phyloP scores from a whole-genome alignment of 1,140 invertebrate genomes.

The Aplysia californica region DNA sequence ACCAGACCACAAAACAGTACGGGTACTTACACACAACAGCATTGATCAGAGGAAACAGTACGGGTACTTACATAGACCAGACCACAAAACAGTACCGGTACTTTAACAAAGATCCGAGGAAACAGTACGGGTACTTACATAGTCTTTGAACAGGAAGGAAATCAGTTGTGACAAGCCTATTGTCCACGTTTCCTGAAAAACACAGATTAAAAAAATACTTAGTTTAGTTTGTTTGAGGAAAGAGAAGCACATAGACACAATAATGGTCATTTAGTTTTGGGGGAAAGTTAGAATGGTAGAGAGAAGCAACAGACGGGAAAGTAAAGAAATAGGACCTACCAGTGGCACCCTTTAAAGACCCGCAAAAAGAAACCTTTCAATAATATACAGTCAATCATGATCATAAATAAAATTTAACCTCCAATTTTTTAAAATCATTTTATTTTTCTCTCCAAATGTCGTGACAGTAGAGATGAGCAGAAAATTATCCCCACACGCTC shows the following conservation, averaged over 20 bases:
- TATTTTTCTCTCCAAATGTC: too few relatives aligned
- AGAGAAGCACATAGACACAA: too few relatives aligned
- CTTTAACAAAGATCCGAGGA: background rate
- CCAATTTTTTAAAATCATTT: too few relatives aligned
- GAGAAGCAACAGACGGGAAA: too few relatives aligned
- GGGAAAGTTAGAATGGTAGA: background rate
- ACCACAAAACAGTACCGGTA: background rate
- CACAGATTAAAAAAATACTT: background rate
- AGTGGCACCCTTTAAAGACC: too few relatives aligned
- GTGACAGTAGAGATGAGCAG: too few relatives aligned
- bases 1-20: background rate
- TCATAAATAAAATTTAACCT: background rate
- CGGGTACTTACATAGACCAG: background rate
- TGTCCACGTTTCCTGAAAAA: conserved; percentile 47
- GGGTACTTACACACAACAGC: background rate
- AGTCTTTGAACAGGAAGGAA: conserved; percentile 48
- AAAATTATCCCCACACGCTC: too few relatives aligned
- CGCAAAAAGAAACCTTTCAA: background rate
- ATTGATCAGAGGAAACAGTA: background rate
- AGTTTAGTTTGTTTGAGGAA: too few relatives aligned
- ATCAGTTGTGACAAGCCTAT: conserved; percentile 43
- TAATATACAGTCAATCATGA: background rate
- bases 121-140: conserved; percentile 41
- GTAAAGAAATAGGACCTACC: too few relatives aligned
- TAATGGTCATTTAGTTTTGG: too few relatives aligned